phyloP scores from a whole-genome alignment of 2,888 invertebrate species.

The Rhagophthalmus giganteus region DNA sequence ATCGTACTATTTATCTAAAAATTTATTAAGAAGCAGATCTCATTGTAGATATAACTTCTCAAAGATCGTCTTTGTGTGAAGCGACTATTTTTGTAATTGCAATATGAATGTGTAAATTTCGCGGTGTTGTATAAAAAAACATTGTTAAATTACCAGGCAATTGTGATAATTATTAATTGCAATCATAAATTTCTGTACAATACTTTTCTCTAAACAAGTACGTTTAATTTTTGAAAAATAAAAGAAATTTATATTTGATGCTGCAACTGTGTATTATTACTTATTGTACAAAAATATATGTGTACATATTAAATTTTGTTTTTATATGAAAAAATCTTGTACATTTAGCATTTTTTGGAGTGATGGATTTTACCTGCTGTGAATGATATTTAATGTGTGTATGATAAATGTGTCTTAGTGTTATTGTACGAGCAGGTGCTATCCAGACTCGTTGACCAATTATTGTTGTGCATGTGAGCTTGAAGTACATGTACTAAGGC shows the following conservation, averaged over 20 bases:
- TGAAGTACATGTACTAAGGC: slow-evolving; percentile 45
- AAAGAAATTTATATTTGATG: slow-evolving; percentile 52
- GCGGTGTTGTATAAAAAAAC: slow-evolving; percentile 13
- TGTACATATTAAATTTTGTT: slow-evolving; percentile 37
- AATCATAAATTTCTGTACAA: slow-evolving; percentile 25
- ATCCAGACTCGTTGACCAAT: slow-evolving; percentile 49
- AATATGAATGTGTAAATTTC: slow-evolving; percentile 26
- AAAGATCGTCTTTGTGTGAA: slow-evolving; percentile 30
- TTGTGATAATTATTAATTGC: slow-evolving; percentile 47
- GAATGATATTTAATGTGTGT: slow-evolving; percentile 3
- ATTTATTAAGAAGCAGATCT: slow-evolving; percentile 25
- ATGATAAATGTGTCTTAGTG: slow-evolving; percentile 7
- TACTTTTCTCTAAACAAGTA: slow-evolving; percentile 14
- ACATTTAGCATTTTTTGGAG: slow-evolving; percentile 35
- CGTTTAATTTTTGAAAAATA: slow-evolving; percentile 30
- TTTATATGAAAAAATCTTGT: slow-evolving; percentile 34
- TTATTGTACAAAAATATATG: slow-evolving; percentile 41
- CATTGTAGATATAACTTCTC: slow-evolving; percentile 30
- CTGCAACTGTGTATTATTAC: slow-evolving; percentile 48
- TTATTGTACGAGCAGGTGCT: slow-evolving; percentile 43
- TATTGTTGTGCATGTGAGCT: slow-evolving; percentile 48
- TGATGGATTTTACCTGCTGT: slow-evolving; percentile 42
- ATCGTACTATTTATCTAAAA: slow-evolving; percentile 16
- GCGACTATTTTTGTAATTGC: slow-evolving; percentile 33
- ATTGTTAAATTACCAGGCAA: slow-evolving; percentile 49